Evolutionary conservation across 2,113 vertebrate species (phyloP).

Genomic region (Apteryx owenii): DNA sequence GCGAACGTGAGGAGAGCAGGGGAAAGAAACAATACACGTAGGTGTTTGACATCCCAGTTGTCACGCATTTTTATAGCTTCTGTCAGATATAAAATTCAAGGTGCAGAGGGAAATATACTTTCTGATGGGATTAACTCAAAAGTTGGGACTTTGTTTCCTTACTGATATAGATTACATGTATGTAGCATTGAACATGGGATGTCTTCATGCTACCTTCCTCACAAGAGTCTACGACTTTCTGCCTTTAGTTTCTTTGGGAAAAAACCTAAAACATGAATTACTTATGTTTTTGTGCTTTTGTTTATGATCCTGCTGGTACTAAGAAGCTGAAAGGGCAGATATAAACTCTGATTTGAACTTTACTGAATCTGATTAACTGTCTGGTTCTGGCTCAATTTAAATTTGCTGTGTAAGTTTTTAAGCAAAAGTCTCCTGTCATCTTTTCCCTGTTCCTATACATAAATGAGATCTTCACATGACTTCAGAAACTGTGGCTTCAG

Average conservation of each 20-base stretch:
- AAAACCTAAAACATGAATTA: background rate
- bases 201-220: background rate
- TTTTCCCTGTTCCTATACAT: background rate
- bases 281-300: background rate
- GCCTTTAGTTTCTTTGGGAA: background rate
- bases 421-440: background rate
- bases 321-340: background rate
- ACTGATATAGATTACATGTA: background rate
- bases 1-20: background rate
- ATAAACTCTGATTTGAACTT: background rate
- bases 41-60: background rate
- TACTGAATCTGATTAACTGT: constrained; percentile 14
- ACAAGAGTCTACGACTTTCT: background rate
- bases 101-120: background rate
- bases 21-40: background rate
- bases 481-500: background rate
- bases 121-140: background rate
- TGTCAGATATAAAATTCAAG: background rate
- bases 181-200: background rate
- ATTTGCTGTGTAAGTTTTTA: background rate
- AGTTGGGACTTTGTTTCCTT: background rate
- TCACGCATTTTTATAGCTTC: background rate
- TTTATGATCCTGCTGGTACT: rapidly evolving
- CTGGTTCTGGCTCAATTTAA: constrained; percentile 2
- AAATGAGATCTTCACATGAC: background rate